These are phyloP conservation scores for Lepas anatifera DNA, from an alignment of 2,888 invertebrate species.

Conservation along the genomic window DNA sequence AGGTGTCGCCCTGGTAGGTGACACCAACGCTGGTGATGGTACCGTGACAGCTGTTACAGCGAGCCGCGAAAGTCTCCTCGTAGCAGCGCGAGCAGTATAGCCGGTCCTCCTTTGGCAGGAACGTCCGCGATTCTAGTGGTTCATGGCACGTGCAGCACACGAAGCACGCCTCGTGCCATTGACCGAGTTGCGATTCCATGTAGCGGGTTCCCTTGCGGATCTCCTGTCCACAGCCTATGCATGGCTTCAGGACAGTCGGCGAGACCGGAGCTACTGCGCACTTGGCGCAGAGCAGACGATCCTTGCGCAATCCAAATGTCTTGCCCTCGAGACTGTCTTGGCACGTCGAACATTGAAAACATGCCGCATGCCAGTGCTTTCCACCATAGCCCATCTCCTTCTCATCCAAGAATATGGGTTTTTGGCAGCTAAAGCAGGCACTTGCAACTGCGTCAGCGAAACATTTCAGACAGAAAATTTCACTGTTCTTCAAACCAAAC, in stretches of 20 bases:
- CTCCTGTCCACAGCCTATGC: neutral
- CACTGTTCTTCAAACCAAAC: neutral
- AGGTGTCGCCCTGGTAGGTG: constrained; percentile 87
- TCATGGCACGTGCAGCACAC: neutral
- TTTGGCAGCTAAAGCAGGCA: neutral
- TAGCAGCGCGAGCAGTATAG: constrained; percentile 98
- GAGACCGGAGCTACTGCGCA: neutral
- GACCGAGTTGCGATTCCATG: neutral
- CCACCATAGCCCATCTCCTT: neutral
- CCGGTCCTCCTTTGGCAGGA: constrained; percentile 97
- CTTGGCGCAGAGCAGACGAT: neutral
- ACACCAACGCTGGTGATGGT: constrained; percentile 98
- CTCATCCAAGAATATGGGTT: neutral
- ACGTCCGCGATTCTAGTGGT: constrained; percentile 32
- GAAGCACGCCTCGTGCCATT: neutral
- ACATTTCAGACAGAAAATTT: neutral
- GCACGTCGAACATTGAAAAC: neutral
- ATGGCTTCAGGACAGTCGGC: neutral
- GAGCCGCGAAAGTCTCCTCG: constrained; percentile 97
- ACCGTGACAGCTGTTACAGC: constrained; percentile 98
- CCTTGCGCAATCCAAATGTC: neutral
- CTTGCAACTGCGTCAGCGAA: neutral
- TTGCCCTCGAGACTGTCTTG: neutral
- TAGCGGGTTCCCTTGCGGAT: neutral
- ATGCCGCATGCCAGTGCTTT: neutral